Evolutionary conservation across 2,888 invertebrate genomes (phyloP).

Genomic region (Drosophila ustulata): DNA sequence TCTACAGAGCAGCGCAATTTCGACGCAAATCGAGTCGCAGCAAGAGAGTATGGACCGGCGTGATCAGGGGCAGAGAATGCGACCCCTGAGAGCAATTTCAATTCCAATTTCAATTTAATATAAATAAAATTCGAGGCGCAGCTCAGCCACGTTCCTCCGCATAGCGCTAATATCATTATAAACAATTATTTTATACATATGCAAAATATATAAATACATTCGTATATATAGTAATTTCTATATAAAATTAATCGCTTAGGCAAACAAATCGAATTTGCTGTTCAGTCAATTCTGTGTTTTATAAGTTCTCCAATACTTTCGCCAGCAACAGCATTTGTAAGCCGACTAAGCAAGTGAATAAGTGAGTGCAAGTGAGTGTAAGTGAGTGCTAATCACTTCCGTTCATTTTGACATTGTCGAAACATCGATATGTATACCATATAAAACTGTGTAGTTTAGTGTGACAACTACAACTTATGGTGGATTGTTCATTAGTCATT

Average conservation of each 20-base stretch:
- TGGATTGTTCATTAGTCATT: constrained; percentile 4
- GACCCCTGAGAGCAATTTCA: constrained; percentile 26
- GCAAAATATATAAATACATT: not conserved
- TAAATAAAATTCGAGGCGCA: constrained; percentile 57
- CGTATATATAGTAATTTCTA: not conserved
- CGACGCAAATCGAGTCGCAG: constrained; percentile 28
- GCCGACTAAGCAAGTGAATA: not conserved
- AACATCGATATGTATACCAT: not conserved
- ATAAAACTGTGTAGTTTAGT: too few species aligned
- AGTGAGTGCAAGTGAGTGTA: not conserved
- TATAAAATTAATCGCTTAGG: not conserved
- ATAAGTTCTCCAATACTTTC: constrained; percentile 13
- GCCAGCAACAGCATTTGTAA: not conserved
- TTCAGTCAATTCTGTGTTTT: constrained; percentile 2
- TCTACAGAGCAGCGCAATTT: constrained; percentile 11
- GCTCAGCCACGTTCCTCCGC: constrained; percentile 21
- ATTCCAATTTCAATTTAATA: constrained; percentile 58
- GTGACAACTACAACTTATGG: not conserved
- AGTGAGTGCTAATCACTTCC: constrained; percentile 23
- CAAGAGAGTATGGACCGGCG: constrained; percentile 5
- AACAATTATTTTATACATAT: constrained; percentile 14
- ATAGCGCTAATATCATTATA: constrained; percentile 12
- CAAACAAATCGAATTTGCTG: constrained; percentile 18
- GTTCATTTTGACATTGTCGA: not conserved
- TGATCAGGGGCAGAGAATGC: constrained; percentile 4